Evolutionary conservation across 2,797 vertebrate species (phyloP).

Genomic region (Acridotheres tristis): DNA sequence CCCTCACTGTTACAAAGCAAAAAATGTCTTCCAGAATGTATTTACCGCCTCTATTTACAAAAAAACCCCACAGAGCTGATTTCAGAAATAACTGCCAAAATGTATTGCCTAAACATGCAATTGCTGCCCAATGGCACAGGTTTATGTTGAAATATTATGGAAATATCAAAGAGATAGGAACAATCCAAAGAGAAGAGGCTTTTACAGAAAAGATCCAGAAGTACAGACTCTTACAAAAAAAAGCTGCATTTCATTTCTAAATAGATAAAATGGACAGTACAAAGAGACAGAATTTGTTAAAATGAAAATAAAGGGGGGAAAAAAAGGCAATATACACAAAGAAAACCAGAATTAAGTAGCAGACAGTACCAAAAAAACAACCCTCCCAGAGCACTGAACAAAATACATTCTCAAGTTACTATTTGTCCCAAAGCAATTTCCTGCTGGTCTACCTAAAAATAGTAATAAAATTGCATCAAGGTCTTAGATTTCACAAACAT

Average conservation of each 20-base stretch:
- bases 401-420: not conserved
- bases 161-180: not conserved
- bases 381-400: not conserved
- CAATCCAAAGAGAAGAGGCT: not conserved
- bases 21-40: not conserved
- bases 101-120: not conserved
- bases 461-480: not conserved
- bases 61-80: not conserved
- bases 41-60: not conserved
- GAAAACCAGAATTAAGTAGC: not conserved
- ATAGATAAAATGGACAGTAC: not conserved
- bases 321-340: not conserved
- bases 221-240: not conserved
- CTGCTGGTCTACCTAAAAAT: not conserved
- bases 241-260: not conserved
- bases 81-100: not conserved
- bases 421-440: not conserved
- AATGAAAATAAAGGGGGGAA: not conserved
- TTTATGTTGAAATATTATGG: not conserved
- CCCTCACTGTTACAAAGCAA: not conserved
- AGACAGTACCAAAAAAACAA: not conserved
- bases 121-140: not conserved
- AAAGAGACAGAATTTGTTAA: not conserved
- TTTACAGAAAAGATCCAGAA: not conserved
- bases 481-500: not conserved